Conservation (phyloP, 1,140 invertebrate species). For the Zaprionus africanus region DNA sequence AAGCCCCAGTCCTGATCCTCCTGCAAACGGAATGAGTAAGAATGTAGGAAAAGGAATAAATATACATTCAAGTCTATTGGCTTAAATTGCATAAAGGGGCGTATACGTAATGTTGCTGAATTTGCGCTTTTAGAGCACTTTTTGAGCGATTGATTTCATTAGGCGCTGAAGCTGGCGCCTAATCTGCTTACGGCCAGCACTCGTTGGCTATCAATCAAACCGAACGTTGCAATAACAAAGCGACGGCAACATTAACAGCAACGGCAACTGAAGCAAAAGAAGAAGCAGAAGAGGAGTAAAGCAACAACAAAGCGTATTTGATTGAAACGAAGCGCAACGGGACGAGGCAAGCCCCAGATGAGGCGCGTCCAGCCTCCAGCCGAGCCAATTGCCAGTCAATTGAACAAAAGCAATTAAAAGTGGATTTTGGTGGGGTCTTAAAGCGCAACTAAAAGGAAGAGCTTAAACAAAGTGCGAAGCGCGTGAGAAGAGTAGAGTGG, state of each 20-base stretch:
- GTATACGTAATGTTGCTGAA: constrained; percentile 37
- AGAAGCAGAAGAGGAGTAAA: constrained; percentile 25
- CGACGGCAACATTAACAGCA: constrained; percentile 27
- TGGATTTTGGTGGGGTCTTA: constrained; percentile 72
- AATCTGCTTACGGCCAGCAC: constrained; percentile 70
- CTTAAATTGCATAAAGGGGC: constrained; percentile 26
- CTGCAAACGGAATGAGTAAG: constrained; percentile 85
- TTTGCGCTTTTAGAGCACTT: constrained; percentile 56
- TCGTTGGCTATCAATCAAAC: constrained; percentile 74
- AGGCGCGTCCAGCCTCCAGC: constrained; percentile 25
- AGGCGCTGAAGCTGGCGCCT: constrained; percentile 53
- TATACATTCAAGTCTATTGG: background rate
- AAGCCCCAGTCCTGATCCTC: constrained; percentile 99
- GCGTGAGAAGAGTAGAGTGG: background rate
- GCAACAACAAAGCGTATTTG: constrained; percentile 56
- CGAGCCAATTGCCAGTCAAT: constrained; percentile 75
- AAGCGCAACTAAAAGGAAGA: constrained; percentile 74
- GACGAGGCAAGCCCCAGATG: background rate
- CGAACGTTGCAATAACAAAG: constrained; percentile 54
- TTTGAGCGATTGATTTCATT: constrained; percentile 79
- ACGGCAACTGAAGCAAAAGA: constrained; percentile 36
- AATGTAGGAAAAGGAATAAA: background rate
- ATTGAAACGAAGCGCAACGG: constrained; percentile 14
- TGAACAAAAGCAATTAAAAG: constrained; percentile 84
- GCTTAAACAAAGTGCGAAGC: constrained; percentile 70